Percentiles rank a stretch among this genome's conserved stretches.
Conservation (phyloP, 2,888 invertebrate species). For the Spilosoma lubricipeda region DNA sequence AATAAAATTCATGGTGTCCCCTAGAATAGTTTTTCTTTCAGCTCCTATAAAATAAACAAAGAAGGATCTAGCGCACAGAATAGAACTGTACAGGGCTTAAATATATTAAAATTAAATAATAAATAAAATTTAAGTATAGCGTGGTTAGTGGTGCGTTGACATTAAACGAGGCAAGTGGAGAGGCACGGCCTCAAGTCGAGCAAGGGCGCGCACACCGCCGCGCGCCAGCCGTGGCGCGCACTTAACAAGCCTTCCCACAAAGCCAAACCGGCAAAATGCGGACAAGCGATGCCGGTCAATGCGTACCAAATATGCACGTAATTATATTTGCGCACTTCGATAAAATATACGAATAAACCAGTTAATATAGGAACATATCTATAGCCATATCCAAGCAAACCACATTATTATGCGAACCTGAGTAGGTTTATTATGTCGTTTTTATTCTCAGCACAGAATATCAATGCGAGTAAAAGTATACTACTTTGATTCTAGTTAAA, state of each 20-base stretch:
- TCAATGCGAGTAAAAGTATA: too few species aligned
- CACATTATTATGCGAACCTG: not conserved
- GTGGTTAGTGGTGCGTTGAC: conserved; percentile 65
- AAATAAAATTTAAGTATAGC: conserved; percentile 33
- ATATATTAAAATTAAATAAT: not conserved
- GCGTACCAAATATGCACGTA: conserved; percentile 52
- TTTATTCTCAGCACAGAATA: not conserved
- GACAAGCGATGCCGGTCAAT: conserved; percentile 40
- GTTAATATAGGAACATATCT: conserved; percentile 20
- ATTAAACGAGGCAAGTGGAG: conserved; percentile 71
- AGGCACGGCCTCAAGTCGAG: conserved; percentile 70
- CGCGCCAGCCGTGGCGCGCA: conserved; percentile 7
- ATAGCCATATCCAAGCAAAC: conserved; percentile 13
- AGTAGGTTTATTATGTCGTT: not conserved
- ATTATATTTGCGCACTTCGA: conserved; percentile 44
- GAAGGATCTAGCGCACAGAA: conserved; percentile 24
- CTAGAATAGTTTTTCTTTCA: not conserved
- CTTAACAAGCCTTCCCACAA: conserved; percentile 45
- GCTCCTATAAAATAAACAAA: not conserved
- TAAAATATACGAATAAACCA: conserved; percentile 26
- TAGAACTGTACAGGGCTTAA: conserved; percentile 52
- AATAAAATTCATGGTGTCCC: not conserved
- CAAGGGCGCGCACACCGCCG: conserved; percentile 66
- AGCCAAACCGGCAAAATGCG: conserved; percentile 35
- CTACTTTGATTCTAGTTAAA: not conserved